Evolutionary conservation across 2,888 invertebrate genomes (phyloP).

Genomic region (Lordiphosa fenestrarum): DNA sequence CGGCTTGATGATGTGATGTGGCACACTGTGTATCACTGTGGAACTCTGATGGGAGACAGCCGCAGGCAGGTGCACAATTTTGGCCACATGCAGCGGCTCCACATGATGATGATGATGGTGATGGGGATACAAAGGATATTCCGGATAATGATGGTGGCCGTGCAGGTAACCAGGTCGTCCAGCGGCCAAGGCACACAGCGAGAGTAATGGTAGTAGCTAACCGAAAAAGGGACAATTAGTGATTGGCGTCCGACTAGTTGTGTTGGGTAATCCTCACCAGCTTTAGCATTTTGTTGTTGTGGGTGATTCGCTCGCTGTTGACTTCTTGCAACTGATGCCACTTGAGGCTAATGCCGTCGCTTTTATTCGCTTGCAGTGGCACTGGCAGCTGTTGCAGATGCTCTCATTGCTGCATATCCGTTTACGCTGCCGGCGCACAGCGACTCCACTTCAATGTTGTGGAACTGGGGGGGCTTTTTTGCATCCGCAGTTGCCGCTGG

Average conservation of each 20-base stretch:
- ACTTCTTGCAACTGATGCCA: slow-evolving; percentile 74
- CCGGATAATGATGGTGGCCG: slow-evolving; percentile 71
- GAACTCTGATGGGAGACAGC: slow-evolving; percentile 79
- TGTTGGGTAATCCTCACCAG: slow-evolving; percentile 44
- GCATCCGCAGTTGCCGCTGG: slow-evolving; percentile 55
- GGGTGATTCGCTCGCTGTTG: slow-evolving; percentile 24
- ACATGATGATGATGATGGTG: slow-evolving; percentile 56
- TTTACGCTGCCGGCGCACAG: slow-evolving; percentile 44
- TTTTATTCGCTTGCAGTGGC: slow-evolving; percentile 72
- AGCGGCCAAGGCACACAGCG: slow-evolving; percentile 49
- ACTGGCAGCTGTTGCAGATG: slow-evolving; percentile 57
- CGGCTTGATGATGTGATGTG: slow-evolving; percentile 77
- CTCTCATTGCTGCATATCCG: slow-evolving; percentile 70
- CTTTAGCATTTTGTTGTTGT: slow-evolving; percentile 56
- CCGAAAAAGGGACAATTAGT: background rate
- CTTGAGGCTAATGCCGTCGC: slow-evolving; percentile 52
- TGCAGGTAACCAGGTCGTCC: slow-evolving; percentile 78
- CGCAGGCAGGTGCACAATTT: slow-evolving; percentile 75
- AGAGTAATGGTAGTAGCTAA: slow-evolving; percentile 54
- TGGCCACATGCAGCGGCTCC: slow-evolving; percentile 74
- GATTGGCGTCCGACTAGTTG: background rate
- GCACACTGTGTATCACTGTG: slow-evolving; percentile 76
- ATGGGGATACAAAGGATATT: slow-evolving; percentile 42
- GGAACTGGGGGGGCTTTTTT: slow-evolving; percentile 32
- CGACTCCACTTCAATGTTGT: slow-evolving; percentile 33